These are phyloP conservation scores for Sakesphorus luctuosus DNA, from an alignment of 2,113 vertebrate genomes.

Conservation along the genomic window DNA sequence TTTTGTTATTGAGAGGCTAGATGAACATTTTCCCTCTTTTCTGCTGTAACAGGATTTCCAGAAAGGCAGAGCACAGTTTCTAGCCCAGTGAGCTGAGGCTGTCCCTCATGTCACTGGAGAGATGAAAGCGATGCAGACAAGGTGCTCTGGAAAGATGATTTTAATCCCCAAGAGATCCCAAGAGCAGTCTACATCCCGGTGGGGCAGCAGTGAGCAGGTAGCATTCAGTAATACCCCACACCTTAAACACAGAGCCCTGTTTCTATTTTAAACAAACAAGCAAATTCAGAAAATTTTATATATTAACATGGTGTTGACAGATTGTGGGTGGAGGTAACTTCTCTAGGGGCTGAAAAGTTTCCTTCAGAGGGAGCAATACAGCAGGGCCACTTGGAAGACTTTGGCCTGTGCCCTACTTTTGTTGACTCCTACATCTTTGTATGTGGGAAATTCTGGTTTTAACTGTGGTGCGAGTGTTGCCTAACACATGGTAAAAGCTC, in stretches of 20 bases:
- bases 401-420: accelerated
- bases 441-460: neutral
- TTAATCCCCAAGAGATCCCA: neutral
- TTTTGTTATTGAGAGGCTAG: neutral
- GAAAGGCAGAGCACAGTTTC: neutral
- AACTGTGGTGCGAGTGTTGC: neutral
- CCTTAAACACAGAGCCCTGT: neutral
- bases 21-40: neutral
- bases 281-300: neutral
- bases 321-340: neutral
- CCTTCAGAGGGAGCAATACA: neutral
- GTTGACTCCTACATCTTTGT: neutral
- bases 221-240: neutral
- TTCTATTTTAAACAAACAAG: neutral
- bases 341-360: neutral
- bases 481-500: neutral
- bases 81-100: neutral
- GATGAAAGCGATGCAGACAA: neutral
- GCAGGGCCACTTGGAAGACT: neutral
- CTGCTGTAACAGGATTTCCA: neutral
- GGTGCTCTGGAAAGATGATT: neutral
- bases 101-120: neutral
- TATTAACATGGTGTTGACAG: neutral
- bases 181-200: neutral
- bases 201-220: neutral